Evolutionary conservation across 1,140 invertebrate genomes (phyloP).

Genomic region (Cryptotermes secundus): DNA sequence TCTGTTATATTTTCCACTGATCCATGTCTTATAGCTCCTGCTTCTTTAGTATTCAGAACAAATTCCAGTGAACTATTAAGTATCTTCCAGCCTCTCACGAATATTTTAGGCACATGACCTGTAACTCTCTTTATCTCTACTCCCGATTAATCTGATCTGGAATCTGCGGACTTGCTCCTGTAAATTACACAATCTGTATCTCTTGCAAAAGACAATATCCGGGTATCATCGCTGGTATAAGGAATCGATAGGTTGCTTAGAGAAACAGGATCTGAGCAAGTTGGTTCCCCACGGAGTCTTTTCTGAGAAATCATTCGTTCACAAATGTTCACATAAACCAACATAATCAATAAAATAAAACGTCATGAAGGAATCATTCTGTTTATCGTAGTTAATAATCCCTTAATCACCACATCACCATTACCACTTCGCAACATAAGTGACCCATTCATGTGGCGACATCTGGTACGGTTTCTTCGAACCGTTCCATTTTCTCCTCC

Average conservation of each 20-base stretch:
- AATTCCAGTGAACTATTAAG: constrained; percentile 46
- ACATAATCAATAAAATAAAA: not conserved
- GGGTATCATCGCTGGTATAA: constrained; percentile 57
- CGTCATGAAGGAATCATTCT: not conserved
- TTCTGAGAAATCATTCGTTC: constrained; percentile 54
- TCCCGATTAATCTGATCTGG: constrained; percentile 66
- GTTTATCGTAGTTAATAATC: not conserved
- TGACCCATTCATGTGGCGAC: too few relatives aligned
- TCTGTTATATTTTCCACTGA: not conserved
- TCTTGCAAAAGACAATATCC: constrained; percentile 62
- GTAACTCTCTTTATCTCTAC: constrained; percentile 65
- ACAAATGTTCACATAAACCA: not conserved
- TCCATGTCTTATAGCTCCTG: not conserved
- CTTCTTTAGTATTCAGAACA: constrained; percentile 51
- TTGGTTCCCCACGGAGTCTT: constrained; percentile 59
- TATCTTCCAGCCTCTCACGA: constrained; percentile 56
- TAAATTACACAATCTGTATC: constrained; percentile 64
- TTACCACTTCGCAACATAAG: too few relatives aligned
- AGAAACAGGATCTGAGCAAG: constrained; percentile 65
- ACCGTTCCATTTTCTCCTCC: too few relatives aligned
- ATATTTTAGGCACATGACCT: constrained; percentile 66
- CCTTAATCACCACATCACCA: not conserved
- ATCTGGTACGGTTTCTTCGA: too few relatives aligned
- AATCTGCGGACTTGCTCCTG: constrained; percentile 72
- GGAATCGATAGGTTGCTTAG: constrained; percentile 58